These are phyloP conservation scores for Orthosia gracilis DNA, from an alignment of 2,888 invertebrate genomes.

Conservation along the genomic window DNA sequence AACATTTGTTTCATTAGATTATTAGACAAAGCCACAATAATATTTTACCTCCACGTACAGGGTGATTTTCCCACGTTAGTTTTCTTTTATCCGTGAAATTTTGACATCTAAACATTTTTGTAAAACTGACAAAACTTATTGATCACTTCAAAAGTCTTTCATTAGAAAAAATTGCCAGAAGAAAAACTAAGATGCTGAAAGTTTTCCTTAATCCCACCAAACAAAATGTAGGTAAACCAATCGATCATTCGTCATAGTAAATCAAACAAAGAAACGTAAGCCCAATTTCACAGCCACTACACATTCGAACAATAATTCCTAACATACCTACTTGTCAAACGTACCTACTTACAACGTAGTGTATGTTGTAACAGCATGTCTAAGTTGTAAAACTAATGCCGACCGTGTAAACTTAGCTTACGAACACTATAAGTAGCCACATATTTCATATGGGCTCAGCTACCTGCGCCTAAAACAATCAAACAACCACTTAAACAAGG, in stretches of 20 bases:
- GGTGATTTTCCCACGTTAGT: too few relatives aligned
- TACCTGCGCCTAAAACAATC: constrained; percentile 90
- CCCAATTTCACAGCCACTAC: constrained; percentile 29
- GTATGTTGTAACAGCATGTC: constrained; percentile 59
- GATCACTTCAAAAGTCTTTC: too few relatives aligned
- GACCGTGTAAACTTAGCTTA: constrained; percentile 85
- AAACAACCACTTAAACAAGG: constrained; percentile 83
- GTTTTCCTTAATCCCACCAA: neutral
- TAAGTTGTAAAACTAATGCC: constrained; percentile 88
- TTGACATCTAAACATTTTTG: too few relatives aligned
- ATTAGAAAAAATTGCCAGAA: too few relatives aligned
- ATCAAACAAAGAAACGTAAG: constrained; percentile 26
- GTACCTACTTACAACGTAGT: constrained; percentile 63
- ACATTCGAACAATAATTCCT: constrained; percentile 29
- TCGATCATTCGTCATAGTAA: constrained; percentile 2
- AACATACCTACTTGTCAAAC: constrained; percentile 58
- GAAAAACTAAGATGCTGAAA: neutral
- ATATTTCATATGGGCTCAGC: constrained; percentile 88
- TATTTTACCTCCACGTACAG: too few relatives aligned
- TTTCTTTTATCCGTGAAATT: too few relatives aligned
- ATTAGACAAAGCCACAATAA: too few relatives aligned
- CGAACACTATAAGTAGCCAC: constrained; percentile 85
- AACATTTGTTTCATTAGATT: too few relatives aligned
- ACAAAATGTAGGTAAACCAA: neutral
- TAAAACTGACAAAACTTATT: too few relatives aligned